Evolutionary conservation across 2,113 vertebrate genomes (phyloP).

Genomic region (Fulica atra): DNA sequence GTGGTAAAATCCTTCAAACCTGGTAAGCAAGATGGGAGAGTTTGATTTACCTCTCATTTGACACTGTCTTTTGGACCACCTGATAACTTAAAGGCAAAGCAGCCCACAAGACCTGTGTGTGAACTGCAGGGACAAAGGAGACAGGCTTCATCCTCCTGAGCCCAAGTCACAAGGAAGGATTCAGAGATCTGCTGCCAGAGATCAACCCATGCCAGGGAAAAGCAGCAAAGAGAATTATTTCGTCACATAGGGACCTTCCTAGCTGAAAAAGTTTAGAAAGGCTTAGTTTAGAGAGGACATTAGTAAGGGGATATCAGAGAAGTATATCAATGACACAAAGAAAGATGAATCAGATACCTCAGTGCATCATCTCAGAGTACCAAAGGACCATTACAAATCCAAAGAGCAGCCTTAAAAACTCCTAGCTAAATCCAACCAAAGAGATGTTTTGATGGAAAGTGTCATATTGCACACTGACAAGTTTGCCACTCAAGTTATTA

Average conservation of each 20-base stretch:
- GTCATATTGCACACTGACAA: neutral
- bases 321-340: neutral
- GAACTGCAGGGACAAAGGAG: neutral
- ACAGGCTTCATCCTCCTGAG: neutral
- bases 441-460: neutral
- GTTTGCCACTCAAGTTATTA: neutral
- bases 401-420: neutral
- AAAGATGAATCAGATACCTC: neutral
- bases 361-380: neutral
- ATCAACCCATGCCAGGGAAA: neutral
- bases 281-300: neutral
- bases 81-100: neutral
- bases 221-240: neutral
- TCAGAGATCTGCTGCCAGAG: neutral
- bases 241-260: neutral
- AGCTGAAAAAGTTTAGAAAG: neutral
- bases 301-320: neutral
- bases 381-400: neutral
- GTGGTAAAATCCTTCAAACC: neutral
- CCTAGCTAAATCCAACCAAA: neutral
- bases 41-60: neutral
- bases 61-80: neutral
- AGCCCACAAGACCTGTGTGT: neutral
- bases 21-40: neutral
- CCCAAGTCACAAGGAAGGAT: neutral